These are phyloP conservation scores for Colostygia pectinataria DNA, from an alignment of 2,888 invertebrate species.

Conservation along the genomic window DNA sequence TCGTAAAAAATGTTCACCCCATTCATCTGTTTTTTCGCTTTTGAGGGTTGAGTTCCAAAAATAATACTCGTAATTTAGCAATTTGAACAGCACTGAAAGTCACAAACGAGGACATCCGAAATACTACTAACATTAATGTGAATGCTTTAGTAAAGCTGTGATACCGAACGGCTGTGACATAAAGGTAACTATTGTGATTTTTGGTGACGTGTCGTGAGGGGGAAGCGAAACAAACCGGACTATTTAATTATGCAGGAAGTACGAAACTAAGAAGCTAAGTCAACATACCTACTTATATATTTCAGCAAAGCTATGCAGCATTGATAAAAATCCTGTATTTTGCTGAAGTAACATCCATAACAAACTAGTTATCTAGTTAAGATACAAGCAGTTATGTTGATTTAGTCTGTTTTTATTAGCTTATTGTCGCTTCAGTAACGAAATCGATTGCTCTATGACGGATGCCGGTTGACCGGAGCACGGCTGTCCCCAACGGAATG, in stretches of 20 bases:
- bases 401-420: conserved; percentile 4
- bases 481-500: conserved; percentile 61
- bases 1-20: conserved; percentile 2
- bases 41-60: conserved; percentile 4
- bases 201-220: conserved; percentile 65
- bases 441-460: conserved; percentile 28
- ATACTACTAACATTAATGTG: conserved; percentile 63
- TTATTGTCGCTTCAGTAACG: conserved; percentile 32
- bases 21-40: conserved; percentile 1
- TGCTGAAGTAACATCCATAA: too few relatives aligned
- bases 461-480: conserved; percentile 26
- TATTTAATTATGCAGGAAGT: conserved; percentile 9
- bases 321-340: conserved; percentile 3
- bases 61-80: conserved; percentile 15
- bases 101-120: conserved; percentile 32
- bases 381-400: conserved; percentile 1
- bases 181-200: conserved; percentile 82
- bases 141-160: conserved; percentile 80
- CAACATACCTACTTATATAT: background rate
- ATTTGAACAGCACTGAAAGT: conserved; percentile 33
- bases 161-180: conserved; percentile 77
- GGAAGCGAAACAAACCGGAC: conserved; percentile 45
- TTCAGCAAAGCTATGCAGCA: background rate
- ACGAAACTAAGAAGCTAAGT: conserved; percentile 31
- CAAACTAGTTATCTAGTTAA: too few relatives aligned